Percentiles rank a stretch among this genome's conserved stretches.
Conservation (phyloP, 2,113 vertebrate genomes). For the Xerus inauris region DNA sequence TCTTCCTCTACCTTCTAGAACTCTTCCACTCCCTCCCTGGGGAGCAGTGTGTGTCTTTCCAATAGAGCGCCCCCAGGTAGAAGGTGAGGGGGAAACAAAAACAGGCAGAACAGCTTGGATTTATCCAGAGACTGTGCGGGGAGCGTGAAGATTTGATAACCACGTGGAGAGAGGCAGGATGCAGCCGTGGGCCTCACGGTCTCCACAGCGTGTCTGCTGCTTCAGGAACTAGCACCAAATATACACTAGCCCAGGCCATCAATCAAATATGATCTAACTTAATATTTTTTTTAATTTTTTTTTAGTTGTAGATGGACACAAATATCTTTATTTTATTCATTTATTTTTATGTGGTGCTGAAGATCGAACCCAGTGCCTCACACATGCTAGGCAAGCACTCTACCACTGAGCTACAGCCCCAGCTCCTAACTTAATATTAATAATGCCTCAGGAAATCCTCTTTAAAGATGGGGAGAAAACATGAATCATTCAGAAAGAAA, state of each 20-base stretch:
- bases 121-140: accelerated
- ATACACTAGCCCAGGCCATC: not conserved
- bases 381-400: too few relatives aligned
- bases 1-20: not conserved
- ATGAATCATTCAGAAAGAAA: not conserved
- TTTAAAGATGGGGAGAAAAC: not conserved
- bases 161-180: not conserved
- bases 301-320: too few relatives aligned
- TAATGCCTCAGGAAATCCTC: not conserved
- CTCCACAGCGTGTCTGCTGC: accelerated
- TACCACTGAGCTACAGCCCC: too few relatives aligned
- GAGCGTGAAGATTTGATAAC: too few relatives aligned
- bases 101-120: not conserved
- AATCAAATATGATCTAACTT: not conserved
- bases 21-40: not conserved
- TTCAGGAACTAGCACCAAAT: not conserved
- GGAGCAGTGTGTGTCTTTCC: not conserved
- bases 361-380: too few relatives aligned
- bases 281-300: too few relatives aligned
- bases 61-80: not conserved
- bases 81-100: not conserved
- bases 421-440: not conserved
- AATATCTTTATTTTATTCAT: too few relatives aligned
- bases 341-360: too few relatives aligned
- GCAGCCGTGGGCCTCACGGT: accelerated